A percentile compares a stretch with the other conserved stretches of the same genome.
Conservation (phyloP, 2,797 vertebrate genomes). For the Rhadinocentrus ornatus region DNA sequence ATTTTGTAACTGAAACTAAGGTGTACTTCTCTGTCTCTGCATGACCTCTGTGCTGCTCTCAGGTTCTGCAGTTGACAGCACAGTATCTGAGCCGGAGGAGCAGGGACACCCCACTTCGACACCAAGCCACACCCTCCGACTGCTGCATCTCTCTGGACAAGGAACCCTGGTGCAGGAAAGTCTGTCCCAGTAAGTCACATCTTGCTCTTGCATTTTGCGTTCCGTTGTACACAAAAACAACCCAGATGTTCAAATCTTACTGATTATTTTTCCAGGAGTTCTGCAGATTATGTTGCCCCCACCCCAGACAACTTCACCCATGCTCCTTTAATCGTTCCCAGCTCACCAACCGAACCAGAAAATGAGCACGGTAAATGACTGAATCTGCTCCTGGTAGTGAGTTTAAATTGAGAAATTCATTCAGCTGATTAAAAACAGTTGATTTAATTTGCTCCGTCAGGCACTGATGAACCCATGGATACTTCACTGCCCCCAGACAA, state of each 20-base stretch:
- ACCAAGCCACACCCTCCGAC: slow-evolving; percentile 84
- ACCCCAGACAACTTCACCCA: slow-evolving; percentile 82
- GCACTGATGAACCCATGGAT: slow-evolving; percentile 84
- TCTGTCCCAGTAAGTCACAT: slow-evolving; percentile 86
- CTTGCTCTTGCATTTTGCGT: accelerated
- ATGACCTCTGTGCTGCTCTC: neutral
- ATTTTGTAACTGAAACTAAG: neutral
- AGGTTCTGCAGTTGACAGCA: slow-evolving; percentile 83
- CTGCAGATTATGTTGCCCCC: slow-evolving; percentile 83
- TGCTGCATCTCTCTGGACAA: slow-evolving; percentile 94
- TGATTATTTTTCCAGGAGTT: slow-evolving; percentile 77
- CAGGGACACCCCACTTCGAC: slow-evolving; percentile 75
- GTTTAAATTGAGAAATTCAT: neutral
- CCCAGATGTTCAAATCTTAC: neutral
- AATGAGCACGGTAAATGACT: slow-evolving; percentile 62
- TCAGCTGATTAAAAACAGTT: neutral
- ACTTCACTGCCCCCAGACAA: slow-evolving; percentile 73
- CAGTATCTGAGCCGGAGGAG: slow-evolving; percentile 74
- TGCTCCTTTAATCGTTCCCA: slow-evolving; percentile 87
- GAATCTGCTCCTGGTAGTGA: neutral
- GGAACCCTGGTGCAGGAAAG: slow-evolving; percentile 83
- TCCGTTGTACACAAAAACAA: neutral
- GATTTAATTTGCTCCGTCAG: slow-evolving; percentile 40
- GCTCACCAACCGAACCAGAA: slow-evolving; percentile 88
- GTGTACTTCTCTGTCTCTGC: neutral